Conservation (phyloP, 2,888 invertebrate species). For the Marronus borbonicus region DNA sequence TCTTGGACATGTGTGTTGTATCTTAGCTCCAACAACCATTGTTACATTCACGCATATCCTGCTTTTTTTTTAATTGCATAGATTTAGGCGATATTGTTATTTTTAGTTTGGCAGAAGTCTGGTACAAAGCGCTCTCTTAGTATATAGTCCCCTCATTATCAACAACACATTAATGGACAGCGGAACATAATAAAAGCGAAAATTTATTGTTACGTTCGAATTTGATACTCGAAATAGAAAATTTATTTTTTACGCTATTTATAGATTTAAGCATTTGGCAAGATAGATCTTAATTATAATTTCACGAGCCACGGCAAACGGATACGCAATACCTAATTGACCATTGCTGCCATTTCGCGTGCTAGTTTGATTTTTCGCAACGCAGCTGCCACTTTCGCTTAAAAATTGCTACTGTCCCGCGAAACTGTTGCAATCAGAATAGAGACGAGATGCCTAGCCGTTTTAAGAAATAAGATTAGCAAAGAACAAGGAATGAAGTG, state of each 20-base stretch:
- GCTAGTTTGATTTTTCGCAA: conserved; percentile 32
- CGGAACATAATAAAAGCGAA: no score
- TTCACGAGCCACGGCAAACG: conserved; percentile 28
- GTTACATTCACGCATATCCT: conserved; percentile 7
- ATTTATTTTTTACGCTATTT: conserved; percentile 9
- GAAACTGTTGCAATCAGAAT: background rate
- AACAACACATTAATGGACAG: no score
- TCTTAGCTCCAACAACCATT: background rate
- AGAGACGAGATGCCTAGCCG: no score
- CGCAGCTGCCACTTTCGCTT: conserved; percentile 9
- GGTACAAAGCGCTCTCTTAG: background rate
- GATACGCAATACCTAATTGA: conserved; percentile 29
- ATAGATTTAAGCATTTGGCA: conserved; percentile 31
- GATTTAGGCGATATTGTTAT: background rate
- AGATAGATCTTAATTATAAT: conserved; percentile 36
- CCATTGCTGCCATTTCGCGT: conserved; percentile 29
- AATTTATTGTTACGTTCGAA: no score
- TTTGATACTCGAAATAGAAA: background rate
- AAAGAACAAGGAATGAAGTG: no score
- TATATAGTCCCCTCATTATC: no score
- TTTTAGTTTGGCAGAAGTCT: background rate
- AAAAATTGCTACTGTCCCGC: conserved; percentile 13
- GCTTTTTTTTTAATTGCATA: background rate
- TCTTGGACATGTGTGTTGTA: background rate
- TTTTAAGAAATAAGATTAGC: no score